Conservation (phyloP, 2,113 vertebrate species). For the Perca schrenkii region DNA sequence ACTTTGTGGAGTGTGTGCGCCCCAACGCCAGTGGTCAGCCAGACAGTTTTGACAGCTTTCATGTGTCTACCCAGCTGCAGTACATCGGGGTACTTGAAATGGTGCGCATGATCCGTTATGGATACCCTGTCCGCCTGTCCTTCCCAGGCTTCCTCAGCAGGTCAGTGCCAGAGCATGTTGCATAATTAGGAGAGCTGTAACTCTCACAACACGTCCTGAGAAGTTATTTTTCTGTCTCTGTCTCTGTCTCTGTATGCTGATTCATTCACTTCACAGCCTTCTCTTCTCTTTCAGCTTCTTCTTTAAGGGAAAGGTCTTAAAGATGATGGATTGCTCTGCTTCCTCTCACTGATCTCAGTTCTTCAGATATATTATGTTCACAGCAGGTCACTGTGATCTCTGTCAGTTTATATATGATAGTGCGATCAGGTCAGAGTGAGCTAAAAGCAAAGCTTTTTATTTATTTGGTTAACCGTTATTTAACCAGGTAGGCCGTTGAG, state of each 20-base stretch:
- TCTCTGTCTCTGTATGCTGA: not conserved
- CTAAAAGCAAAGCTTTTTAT: not conserved
- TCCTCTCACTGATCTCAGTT: conserved; percentile 24
- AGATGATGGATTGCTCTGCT: conserved; percentile 28
- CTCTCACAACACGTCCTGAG: not conserved
- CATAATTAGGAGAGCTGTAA: not conserved
- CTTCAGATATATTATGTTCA: conserved; percentile 30
- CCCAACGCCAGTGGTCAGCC: conserved; percentile 88
- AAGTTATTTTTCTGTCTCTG: not conserved
- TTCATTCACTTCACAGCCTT: conserved; percentile 1
- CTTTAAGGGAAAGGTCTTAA: conserved; percentile 31
- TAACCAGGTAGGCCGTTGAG: not conserved
- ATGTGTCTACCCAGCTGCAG: conserved; percentile 93
- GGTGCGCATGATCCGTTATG: conserved; percentile 93
- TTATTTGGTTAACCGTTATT: too few species aligned
- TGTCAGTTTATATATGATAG: conserved; percentile 12
- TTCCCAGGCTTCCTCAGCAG: conserved; percentile 92
- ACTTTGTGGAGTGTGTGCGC: conserved; percentile 93
- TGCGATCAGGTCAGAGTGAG: conserved; percentile 49
- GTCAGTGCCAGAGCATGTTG: conserved; percentile 79
- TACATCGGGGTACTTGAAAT: conserved; percentile 94
- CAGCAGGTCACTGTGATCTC: conserved; percentile 52
- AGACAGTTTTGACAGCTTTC: conserved; percentile 90
- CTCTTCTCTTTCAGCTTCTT: conserved; percentile 21
- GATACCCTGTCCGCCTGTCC: conserved; percentile 91